A percentile compares a stretch with the other conserved stretches of the same genome.
Conservation (phyloP, 2,797 vertebrate genomes). For the Garrulus glandarius region DNA sequence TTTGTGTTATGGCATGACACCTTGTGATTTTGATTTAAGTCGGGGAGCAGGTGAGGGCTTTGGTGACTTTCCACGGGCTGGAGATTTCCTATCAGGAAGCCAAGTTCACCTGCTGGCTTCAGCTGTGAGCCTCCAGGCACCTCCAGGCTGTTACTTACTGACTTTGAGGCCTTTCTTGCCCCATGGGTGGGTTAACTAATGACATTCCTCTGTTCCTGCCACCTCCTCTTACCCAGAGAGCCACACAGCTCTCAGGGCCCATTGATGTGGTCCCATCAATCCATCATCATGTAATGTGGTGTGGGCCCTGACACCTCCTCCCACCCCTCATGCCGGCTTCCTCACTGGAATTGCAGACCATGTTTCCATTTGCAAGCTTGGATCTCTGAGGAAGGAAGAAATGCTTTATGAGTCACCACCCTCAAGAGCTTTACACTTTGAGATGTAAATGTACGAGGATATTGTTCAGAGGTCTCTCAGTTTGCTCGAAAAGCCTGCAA, state of each 20-base stretch:
- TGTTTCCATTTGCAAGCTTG: slow-evolving; percentile 31
- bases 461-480: slow-evolving; percentile 31
- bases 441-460: slow-evolving; percentile 41
- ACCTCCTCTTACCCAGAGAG: neutral
- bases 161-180: neutral
- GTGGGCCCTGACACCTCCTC: neutral
- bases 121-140: neutral
- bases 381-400: slow-evolving; percentile 37
- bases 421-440: slow-evolving; percentile 36
- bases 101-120: neutral
- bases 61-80: neutral
- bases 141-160: neutral
- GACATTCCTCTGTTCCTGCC: neutral
- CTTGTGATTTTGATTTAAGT: neutral
- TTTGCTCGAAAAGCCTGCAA: slow-evolving; percentile 40
- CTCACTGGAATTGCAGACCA: slow-evolving; percentile 1
- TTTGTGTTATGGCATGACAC: neutral
- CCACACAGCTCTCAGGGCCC: neutral
- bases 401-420: slow-evolving; percentile 37
- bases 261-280: slow-evolving; percentile 48
- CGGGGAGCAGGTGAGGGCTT: neutral
- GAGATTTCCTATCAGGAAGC: neutral
- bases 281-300: neutral
- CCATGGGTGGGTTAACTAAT: neutral
- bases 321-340: neutral